Base-by-base conservation (phyloP, 2,113 vertebrate genomes). In the Coptodon bakossiorum region DNA sequence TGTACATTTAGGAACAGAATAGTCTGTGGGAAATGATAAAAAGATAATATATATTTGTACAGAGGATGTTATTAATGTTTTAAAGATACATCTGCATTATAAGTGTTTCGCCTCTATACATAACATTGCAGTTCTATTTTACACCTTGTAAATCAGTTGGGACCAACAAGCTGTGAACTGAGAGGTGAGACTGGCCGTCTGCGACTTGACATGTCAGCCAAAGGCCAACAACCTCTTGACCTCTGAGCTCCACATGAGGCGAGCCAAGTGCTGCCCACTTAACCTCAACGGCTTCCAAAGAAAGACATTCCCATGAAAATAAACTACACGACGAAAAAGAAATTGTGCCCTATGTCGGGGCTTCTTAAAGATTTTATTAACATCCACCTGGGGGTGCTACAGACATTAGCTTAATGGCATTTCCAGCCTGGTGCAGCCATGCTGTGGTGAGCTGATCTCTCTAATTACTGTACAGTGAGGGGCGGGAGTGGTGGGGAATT, bases 341-440 rank as follows among this genome's bases (percentile, higher is more conserved):
- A 31, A 61, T 61, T n/a, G 5, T 59, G 22, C 24, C 43, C 40
- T 45, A 3, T 29, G 7, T 61, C 2, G 1, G 38, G 24, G 50
- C 22, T 73, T 43, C 52, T 48, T 38, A 38, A 38, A 22, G 19
- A 31, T 54, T 59, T 57, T 29, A 56, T 50, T 22, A 24, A 16
- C 13, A 5, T 82, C 92, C 95, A 94, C 83, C 82, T 54, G 93
- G 92, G 93, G 95, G 91, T 81, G 82, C 94, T 93, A 29, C 84
- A 92, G 87, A 88, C 92, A 88, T 68, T 81, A 53, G 48, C 83
- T 82, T 63, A 3, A 31, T 17, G 27, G 3, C 13, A 73, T 31
- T 71, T 12, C 5, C 40, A 87, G 68, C 29, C 81, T 31, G 27
- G 45, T 43, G 80, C 81, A 31, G 43, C 27, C n/a, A 43, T 17